Evolutionary conservation across 2,113 vertebrate species (phyloP).

Genomic region (Callocephalon fimbriatum): DNA sequence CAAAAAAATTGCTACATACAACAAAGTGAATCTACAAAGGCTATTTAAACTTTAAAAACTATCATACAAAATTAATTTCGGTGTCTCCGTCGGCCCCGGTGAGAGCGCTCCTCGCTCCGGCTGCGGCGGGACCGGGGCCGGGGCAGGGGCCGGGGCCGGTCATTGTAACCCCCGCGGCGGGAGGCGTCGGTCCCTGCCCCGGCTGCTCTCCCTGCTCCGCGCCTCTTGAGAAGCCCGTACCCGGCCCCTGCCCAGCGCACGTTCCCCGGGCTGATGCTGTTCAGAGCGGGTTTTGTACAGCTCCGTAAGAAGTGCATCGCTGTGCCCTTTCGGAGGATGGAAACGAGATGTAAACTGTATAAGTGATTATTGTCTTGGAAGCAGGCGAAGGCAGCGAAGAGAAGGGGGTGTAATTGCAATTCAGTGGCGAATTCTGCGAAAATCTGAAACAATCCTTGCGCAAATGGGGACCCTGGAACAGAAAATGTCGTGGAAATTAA

Average conservation of each 20-base stretch:
- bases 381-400: neutral
- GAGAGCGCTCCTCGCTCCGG: neutral
- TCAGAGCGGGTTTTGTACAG: neutral
- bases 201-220: neutral
- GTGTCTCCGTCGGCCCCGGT: neutral
- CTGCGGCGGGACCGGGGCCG: neutral
- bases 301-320: neutral
- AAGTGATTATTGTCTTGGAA: conserved; percentile 1
- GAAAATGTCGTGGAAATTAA: neutral
- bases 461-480: neutral
- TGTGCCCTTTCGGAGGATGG: neutral
- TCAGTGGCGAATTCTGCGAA: neutral
- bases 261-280: neutral
- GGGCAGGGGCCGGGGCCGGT: neutral
- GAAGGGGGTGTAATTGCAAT: neutral
- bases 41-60: too few species aligned
- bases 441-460: neutral
- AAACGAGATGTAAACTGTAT: conserved; percentile 5
- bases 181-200: neutral
- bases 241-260: neutral
- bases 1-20: too few species aligned
- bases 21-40: too few species aligned
- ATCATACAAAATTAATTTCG: too few species aligned
- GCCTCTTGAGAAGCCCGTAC: neutral
- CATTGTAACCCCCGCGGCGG: neutral